Conservation (phyloP, 2,797 vertebrate genomes). For the Neosilurus mollespiculum region DNA sequence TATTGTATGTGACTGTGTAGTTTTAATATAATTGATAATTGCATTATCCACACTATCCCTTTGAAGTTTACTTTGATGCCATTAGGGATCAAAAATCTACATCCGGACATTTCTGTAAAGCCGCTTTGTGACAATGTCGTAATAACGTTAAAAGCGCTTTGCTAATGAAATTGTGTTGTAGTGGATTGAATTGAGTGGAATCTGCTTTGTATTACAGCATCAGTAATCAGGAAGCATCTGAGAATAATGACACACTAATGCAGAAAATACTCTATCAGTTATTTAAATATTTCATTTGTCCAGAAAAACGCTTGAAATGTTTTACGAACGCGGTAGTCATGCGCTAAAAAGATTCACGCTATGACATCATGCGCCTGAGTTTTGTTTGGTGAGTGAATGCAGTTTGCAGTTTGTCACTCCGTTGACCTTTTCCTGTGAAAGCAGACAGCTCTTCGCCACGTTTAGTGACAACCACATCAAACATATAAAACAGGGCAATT, state of each 20-base stretch:
- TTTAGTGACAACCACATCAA: not conserved
- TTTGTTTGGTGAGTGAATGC: not conserved
- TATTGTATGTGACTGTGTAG: too few species aligned
- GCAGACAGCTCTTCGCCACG: not conserved
- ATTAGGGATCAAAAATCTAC: not conserved
- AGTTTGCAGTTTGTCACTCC: not conserved
- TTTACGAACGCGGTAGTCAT: too few species aligned
- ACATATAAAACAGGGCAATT: not conserved
- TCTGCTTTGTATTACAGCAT: not conserved
- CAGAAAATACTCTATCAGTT: not conserved
- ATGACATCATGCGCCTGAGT: not conserved
- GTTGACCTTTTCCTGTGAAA: constrained; percentile 13
- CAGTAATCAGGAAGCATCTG: not conserved
- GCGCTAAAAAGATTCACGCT: not conserved
- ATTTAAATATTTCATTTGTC: not conserved
- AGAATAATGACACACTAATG: not conserved
- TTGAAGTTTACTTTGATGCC: not conserved
- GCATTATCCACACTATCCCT: not conserved
- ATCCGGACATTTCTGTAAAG: not conserved
- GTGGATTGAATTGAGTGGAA: not conserved
- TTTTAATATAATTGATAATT: too few species aligned
- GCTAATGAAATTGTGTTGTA: not conserved
- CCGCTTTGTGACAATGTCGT: not conserved
- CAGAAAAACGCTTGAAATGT: not conserved
- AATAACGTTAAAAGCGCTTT: not conserved